phyloP scores from a whole-genome alignment of 2,797 vertebrate genomes.

The Poecilia velifera region DNA sequence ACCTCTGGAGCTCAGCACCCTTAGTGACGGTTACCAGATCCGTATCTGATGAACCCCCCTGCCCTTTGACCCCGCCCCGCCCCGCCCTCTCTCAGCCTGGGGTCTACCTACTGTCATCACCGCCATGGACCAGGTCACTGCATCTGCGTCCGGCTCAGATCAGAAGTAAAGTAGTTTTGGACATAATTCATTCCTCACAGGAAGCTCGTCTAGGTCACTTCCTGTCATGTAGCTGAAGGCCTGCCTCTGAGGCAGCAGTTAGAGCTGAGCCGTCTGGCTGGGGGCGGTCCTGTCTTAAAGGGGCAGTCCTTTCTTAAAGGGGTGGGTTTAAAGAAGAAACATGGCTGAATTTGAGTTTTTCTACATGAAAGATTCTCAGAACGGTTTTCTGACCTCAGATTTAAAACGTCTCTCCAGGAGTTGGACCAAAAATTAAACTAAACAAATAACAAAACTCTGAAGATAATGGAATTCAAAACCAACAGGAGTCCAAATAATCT shows the following conservation, averaged over 20 bases:
- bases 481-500: background rate
- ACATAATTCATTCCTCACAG: background rate
- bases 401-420: background rate
- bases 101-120: background rate
- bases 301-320: too few relatives aligned
- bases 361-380: background rate
- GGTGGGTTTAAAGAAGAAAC: background rate
- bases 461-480: background rate
- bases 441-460: background rate
- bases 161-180: background rate
- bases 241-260: background rate
- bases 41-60: conserved; percentile 83
- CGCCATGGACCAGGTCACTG: background rate
- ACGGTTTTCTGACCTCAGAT: background rate
- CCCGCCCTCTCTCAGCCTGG: background rate
- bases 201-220: background rate
- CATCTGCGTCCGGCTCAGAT: background rate
- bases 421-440: background rate
- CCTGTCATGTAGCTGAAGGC: background rate
- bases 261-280: too few relatives aligned
- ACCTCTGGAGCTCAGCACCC: conserved; percentile 86
- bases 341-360: background rate
- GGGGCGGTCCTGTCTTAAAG: too few relatives aligned
- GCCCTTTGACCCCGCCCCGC: background rate
- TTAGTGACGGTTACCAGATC: conserved; percentile 95